phyloP scores from a whole-genome alignment of 2,888 invertebrate species.

The Arenicola marina region DNA sequence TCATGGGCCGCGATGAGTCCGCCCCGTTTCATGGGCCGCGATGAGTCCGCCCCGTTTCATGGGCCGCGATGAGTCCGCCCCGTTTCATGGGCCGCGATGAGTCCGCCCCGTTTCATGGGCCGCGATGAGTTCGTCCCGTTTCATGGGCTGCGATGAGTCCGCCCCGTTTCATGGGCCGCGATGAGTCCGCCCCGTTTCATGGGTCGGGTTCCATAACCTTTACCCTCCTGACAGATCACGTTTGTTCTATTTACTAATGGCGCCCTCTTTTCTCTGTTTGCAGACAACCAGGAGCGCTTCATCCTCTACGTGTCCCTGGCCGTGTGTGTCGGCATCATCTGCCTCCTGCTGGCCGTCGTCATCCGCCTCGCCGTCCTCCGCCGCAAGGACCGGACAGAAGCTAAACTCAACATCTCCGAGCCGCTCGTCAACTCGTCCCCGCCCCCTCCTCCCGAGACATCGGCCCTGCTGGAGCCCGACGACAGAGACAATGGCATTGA shows the following conservation, averaged over 20 bases:
- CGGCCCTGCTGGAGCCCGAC: slow-evolving; percentile 10
- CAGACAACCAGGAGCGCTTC: slow-evolving; percentile 30
- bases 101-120: no score
- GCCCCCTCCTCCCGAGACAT: slow-evolving; percentile 6
- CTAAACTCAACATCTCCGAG: slow-evolving; percentile 17
- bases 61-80: no score
- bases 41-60: no score
- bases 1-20: no score
- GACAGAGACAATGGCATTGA: slow-evolving; percentile 13
- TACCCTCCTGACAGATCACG: no score
- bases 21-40: no score
- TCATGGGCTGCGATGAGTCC: no score
- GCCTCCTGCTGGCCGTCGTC: slow-evolving; percentile 21
- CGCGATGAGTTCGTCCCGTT: no score
- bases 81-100: no score
- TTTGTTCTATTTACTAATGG: neutral
- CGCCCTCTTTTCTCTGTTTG: neutral
- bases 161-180: no score
- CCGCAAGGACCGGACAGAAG: slow-evolving; percentile 7
- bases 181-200: no score
- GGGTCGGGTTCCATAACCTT: no score
- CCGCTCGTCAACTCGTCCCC: slow-evolving; percentile 13
- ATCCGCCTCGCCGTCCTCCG: slow-evolving; percentile 15
- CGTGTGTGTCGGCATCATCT: slow-evolving; percentile 22
- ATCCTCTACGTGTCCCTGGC: slow-evolving; percentile 27